A percentile compares a stretch with the other conserved stretches of the same genome.
Evolutionary conservation across 2,113 vertebrate genomes (phyloP).

Genomic region (Corythaeola cristata): DNA sequence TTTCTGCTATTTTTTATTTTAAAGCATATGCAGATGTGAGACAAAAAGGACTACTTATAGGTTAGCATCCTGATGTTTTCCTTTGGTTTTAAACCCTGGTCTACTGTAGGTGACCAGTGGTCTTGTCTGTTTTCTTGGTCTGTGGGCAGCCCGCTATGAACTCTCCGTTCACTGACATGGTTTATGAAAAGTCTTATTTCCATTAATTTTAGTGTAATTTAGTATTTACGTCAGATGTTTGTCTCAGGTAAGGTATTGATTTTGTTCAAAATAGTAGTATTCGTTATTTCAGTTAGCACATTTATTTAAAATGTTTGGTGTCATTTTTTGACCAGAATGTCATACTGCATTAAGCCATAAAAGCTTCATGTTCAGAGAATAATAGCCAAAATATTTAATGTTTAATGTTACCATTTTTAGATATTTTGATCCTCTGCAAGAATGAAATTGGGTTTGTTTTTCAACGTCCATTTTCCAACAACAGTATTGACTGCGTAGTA

Average conservation of each 20-base stretch:
- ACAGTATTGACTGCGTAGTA: background rate
- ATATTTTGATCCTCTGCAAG: background rate
- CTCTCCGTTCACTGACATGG: background rate
- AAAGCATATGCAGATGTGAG: background rate
- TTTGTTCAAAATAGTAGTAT: background rate
- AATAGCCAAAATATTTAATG: background rate
- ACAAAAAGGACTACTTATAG: background rate
- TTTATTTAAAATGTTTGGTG: background rate
- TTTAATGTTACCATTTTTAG: background rate
- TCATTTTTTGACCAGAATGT: background rate
- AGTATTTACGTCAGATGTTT: background rate
- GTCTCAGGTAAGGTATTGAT: background rate
- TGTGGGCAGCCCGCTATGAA: background rate
- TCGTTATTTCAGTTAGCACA: background rate
- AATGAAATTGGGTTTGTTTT: background rate
- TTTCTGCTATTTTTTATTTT: background rate
- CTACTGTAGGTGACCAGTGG: background rate
- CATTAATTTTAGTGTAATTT: background rate
- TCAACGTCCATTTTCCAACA: background rate
- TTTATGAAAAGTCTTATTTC: background rate
- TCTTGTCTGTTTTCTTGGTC: background rate
- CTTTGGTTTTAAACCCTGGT: background rate
- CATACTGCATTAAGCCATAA: background rate
- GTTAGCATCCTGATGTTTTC: background rate
- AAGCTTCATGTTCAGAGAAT: background rate